Percentiles rank a stretch among this genome's conserved stretches.
Conservation (phyloP, 2,797 vertebrate genomes). For the Pogoniulus pusillus region DNA sequence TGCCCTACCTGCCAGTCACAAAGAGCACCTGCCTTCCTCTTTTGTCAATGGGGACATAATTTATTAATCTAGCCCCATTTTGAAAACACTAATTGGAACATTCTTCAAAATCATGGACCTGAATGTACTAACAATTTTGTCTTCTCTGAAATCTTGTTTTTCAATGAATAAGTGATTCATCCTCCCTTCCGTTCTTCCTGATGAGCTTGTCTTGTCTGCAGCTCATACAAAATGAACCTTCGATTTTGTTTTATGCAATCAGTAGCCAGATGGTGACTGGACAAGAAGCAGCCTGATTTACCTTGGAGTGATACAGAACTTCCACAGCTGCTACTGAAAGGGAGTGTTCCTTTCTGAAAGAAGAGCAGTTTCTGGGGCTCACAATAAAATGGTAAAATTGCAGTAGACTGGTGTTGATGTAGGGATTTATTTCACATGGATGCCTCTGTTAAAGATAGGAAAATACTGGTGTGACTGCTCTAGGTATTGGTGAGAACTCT, state of each 20-base stretch:
- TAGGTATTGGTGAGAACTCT: background rate
- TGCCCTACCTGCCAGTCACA: fast-evolving
- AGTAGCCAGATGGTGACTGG: constrained; percentile 34
- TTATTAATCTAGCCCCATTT: background rate
- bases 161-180: background rate
- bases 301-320: background rate
- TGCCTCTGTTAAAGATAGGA: background rate
- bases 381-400: background rate
- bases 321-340: background rate
- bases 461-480: background rate
- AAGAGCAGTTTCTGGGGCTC: background rate
- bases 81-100: background rate
- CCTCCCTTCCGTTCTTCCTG: background rate
- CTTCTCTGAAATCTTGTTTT: background rate
- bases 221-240: background rate
- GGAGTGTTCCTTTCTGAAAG: background rate
- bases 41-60: background rate
- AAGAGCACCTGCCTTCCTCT: background rate
- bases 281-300: constrained; percentile 33
- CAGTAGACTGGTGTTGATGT: background rate
- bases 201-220: background rate
- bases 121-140: background rate
- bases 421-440: background rate
- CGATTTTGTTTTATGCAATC: background rate
- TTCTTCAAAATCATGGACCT: background rate